Evolutionary conservation across 2,797 vertebrate genomes (phyloP).

Genomic region (Gadopsis marmoratus): DNA sequence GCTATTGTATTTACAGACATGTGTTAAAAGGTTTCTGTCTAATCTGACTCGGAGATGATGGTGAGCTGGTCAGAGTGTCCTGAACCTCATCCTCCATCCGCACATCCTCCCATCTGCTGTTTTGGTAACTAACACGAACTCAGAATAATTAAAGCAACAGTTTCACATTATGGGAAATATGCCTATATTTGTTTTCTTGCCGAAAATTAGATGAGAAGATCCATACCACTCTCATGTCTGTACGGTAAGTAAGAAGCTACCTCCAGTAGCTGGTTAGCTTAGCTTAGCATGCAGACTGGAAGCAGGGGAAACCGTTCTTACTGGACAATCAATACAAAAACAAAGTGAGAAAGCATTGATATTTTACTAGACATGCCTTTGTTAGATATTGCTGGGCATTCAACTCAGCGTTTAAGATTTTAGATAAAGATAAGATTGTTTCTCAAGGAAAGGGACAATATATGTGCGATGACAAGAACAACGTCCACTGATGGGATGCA

Average conservation of each 20-base stretch:
- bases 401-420: neutral
- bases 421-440: neutral
- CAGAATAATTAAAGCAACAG: neutral
- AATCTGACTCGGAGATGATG: neutral
- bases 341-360: neutral
- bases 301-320: neutral
- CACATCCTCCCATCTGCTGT: neutral
- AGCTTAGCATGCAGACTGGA: neutral
- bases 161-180: neutral
- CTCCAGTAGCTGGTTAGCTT: neutral
- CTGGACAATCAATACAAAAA: neutral
- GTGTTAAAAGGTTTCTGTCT: neutral
- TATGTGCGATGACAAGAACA: conserved; percentile 4
- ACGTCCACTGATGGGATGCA: conserved; percentile 12
- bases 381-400: neutral
- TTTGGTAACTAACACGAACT: neutral
- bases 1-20: neutral
- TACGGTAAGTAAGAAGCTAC: neutral
- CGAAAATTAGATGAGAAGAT: neutral
- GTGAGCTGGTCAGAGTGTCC: too few species aligned
- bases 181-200: neutral
- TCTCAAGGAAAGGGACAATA: neutral
- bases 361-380: neutral
- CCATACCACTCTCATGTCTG: neutral
- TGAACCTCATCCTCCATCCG: too few species aligned